Evolutionary conservation across 2,113 vertebrate genomes (phyloP).

Genomic region (Trichomycterus rosablanca): DNA sequence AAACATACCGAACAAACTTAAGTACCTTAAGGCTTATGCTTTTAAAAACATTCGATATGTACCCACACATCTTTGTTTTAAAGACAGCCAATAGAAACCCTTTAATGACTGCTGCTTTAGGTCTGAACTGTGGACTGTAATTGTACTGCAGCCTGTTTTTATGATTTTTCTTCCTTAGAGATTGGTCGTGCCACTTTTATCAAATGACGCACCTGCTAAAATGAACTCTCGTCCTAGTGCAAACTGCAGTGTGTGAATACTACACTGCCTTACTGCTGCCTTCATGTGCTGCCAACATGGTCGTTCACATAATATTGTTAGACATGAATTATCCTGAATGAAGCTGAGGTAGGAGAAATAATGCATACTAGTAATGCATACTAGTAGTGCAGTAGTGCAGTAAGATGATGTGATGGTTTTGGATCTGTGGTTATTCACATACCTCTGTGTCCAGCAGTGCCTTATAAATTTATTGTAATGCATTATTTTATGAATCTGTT

Average conservation of each 20-base stretch:
- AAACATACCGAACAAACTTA: no score
- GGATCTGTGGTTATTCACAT: no score
- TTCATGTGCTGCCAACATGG: constrained; percentile 2
- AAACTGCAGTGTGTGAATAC: background rate
- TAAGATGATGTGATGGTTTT: background rate
- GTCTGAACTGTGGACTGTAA: constrained; percentile 1
- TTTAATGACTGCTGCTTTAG: background rate
- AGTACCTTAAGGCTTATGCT: no score
- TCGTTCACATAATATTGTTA: constrained; percentile 11
- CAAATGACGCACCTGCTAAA: constrained; percentile 5
- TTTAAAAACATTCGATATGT: no score
- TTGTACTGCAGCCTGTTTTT: background rate
- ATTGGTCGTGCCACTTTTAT: background rate
- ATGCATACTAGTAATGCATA: background rate
- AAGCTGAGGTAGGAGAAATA: background rate
- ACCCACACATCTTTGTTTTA: no score
- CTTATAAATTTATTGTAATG: no score
- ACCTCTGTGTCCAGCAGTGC: no score
- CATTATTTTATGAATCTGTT: no score
- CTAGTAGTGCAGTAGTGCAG: background rate
- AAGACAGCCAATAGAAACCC: no score
- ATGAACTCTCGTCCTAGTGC: constrained; percentile 3
- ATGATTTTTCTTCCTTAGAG: background rate
- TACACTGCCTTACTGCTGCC: background rate
- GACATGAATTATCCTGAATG: background rate